These are phyloP conservation scores for Enteromius anoplus DNA, from an alignment of 2,797 vertebrate species.

Conservation along the genomic window DNA sequence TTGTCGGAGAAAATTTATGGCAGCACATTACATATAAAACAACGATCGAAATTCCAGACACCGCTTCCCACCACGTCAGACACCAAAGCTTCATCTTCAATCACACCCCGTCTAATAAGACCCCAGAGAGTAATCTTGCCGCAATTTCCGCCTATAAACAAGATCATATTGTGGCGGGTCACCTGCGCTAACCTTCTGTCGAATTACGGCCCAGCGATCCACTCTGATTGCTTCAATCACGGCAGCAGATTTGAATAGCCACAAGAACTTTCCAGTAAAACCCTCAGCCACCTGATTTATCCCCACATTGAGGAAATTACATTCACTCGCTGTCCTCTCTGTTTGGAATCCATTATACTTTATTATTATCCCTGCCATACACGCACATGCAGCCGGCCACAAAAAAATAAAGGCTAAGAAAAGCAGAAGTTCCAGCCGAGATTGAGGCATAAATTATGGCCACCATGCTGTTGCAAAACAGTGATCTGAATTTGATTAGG, in stretches of 20 bases:
- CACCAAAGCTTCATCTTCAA: slow-evolving; percentile 78
- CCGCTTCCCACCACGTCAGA: slow-evolving; percentile 54
- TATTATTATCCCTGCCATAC: slow-evolving; percentile 67
- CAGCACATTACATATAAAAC: slow-evolving; percentile 55
- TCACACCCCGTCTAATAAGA: slow-evolving; percentile 75
- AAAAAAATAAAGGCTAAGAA: slow-evolving; percentile 58
- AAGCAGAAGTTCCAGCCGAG: slow-evolving; percentile 73
- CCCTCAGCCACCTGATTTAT: slow-evolving; percentile 75
- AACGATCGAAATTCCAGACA: slow-evolving; percentile 64
- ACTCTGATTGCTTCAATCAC: slow-evolving; percentile 79
- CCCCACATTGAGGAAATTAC: slow-evolving; percentile 77
- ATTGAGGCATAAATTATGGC: slow-evolving; percentile 76
- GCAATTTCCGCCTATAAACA: slow-evolving; percentile 70
- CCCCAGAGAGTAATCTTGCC: slow-evolving; percentile 70
- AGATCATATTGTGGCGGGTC: slow-evolving; percentile 71
- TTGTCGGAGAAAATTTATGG: slow-evolving; percentile 63
- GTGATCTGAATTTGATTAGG: slow-evolving; percentile 69
- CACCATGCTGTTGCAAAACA: slow-evolving; percentile 72
- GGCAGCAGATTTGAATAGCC: slow-evolving; percentile 78
- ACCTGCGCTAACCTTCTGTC: slow-evolving; percentile 77
- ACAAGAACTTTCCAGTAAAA: slow-evolving; percentile 73
- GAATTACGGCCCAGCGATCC: slow-evolving; percentile 72
- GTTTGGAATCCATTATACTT: slow-evolving; percentile 77
- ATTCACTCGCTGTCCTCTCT: slow-evolving; percentile 71
- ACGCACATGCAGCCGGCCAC: slow-evolving; percentile 20